Percentiles rank a stretch among this genome's conserved stretches.
These are phyloP conservation scores for Odontomyia ornata DNA, from an alignment of 2,888 invertebrate species.

Conservation along the genomic window DNA sequence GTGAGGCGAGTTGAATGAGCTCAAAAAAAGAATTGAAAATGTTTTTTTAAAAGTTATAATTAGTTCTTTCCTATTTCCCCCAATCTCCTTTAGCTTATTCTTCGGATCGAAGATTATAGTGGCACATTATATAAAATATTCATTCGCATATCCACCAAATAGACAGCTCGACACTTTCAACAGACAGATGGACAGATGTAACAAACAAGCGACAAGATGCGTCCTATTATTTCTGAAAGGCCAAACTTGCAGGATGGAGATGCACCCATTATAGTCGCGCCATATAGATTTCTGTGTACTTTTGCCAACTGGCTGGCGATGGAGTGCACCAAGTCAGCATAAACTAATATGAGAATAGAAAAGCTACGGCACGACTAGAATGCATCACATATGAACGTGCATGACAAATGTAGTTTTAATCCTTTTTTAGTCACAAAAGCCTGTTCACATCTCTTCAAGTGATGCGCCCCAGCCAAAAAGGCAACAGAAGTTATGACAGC, in stretches of 20 bases:
- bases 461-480: not conserved
- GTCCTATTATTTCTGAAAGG: conserved; percentile 33
- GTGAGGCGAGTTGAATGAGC: too few species aligned
- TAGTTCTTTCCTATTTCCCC: too few species aligned
- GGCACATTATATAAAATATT: conserved; percentile 12
- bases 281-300: not conserved
- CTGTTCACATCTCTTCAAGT: not conserved
- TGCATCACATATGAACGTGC: conserved; percentile 36
- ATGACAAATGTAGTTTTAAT: conserved; percentile 49
- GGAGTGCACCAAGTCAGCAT: not conserved
- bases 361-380: conserved; percentile 43
- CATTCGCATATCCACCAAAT: conserved; percentile 45
- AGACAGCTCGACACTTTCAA: conserved; percentile 49
- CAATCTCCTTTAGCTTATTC: too few species aligned
- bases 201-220: conserved; percentile 50
- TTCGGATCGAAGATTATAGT: too few species aligned
- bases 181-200: conserved; percentile 50
- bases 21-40: too few species aligned
- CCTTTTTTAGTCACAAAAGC: conserved; percentile 24
- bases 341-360: conserved; percentile 24
- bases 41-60: too few species aligned
- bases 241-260: conserved; percentile 11
- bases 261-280: conserved; percentile 1
- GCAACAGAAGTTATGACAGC: conserved; percentile 36
- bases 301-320: not conserved